Percentiles rank a stretch among this genome's conserved stretches.
These are phyloP conservation scores for Aporrectodea caliginosa DNA, from an alignment of 1,140 invertebrate species.

Conservation along the genomic window DNA sequence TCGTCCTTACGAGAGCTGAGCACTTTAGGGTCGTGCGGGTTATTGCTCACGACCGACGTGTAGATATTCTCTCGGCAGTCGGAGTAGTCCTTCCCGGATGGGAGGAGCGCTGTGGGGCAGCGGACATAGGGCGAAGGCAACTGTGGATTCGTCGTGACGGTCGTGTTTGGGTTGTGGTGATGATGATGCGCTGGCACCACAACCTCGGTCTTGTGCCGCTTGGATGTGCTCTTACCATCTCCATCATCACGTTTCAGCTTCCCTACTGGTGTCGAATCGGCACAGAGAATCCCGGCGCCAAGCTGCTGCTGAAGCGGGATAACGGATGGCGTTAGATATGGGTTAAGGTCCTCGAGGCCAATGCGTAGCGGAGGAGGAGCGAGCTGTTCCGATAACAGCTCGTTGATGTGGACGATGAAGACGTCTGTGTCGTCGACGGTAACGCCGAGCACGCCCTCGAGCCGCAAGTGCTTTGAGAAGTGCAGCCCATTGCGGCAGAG, in stretches of 20 bases:
- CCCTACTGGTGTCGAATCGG: not conserved
- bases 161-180: not conserved
- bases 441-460: constrained; percentile 19
- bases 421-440: constrained; percentile 23
- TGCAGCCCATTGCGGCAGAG: constrained; percentile 18
- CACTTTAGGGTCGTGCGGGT: not conserved
- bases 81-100: no score
- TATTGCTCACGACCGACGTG: not conserved
- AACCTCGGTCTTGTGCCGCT: not conserved
- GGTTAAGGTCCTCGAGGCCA: not conserved
- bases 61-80: not conserved
- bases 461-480: constrained; percentile 3
- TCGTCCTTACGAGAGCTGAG: no score
- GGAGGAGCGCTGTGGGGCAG: not conserved
- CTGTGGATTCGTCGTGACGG: not conserved
- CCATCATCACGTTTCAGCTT: not conserved
- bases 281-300: not conserved
- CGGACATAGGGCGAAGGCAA: not conserved
- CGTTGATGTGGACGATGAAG: constrained; percentile 13
- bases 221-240: not conserved
- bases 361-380: not conserved
- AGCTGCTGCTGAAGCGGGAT: not conserved
- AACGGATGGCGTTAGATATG: not conserved
- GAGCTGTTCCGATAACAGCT: not conserved
- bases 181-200: not conserved